These are phyloP conservation scores for Mya arenaria DNA, from an alignment of 1,140 invertebrate species.

Conservation along the genomic window DNA sequence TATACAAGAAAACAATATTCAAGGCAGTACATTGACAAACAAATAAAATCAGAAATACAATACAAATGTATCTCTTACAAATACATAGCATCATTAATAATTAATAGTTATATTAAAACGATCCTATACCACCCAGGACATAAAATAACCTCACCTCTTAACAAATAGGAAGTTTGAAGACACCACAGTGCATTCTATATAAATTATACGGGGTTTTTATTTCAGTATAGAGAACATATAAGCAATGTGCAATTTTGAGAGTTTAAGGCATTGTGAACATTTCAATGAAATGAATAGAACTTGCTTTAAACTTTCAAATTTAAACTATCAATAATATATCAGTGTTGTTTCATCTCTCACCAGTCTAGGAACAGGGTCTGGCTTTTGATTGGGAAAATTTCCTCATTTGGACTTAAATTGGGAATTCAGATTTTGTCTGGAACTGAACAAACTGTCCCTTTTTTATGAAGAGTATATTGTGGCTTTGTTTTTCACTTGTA, in stretches of 20 bases:
- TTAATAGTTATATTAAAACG: constrained; percentile 40
- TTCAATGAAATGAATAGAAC: neutral
- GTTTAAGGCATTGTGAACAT: neutral
- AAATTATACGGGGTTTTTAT: constrained; percentile 47
- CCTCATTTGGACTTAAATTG: too few relatives aligned
- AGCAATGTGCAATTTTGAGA: neutral
- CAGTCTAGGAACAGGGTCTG: neutral
- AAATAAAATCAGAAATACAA: too few relatives aligned
- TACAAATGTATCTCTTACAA: too few relatives aligned
- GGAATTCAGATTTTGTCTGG: too few relatives aligned
- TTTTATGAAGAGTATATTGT: too few relatives aligned
- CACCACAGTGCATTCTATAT: constrained; percentile 55
- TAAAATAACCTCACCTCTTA: constrained; percentile 69
- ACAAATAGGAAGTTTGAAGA: constrained; percentile 62
- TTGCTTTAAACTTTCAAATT: neutral
- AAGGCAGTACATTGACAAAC: too few relatives aligned
- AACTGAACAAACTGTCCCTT: too few relatives aligned
- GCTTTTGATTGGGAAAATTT: neutral
- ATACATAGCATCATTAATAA: constrained; percentile 20
- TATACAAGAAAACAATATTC: too few relatives aligned
- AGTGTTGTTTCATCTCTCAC: neutral
- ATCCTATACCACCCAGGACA: constrained; percentile 66
- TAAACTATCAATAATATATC: neutral
- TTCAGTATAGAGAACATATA: neutral
- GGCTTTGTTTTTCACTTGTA: too few relatives aligned